phyloP scores from a whole-genome alignment of 2,797 vertebrate genomes.

The Cuculus canorus region DNA sequence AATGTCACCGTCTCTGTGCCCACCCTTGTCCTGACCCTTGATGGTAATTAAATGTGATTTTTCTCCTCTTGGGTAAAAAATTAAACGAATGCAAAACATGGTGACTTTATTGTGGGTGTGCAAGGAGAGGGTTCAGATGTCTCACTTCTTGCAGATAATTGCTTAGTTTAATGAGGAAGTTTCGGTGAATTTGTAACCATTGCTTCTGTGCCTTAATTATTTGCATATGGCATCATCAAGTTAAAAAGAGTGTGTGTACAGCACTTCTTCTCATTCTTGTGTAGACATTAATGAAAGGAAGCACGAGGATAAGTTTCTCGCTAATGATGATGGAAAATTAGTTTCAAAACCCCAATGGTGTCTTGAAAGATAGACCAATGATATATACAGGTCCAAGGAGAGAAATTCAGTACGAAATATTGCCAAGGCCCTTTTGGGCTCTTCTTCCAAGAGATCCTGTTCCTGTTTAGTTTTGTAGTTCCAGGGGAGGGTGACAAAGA shows the following conservation, averaged over 20 bases:
- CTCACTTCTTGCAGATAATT: constrained; percentile 65
- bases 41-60: constrained; percentile 24
- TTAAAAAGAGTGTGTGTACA: constrained; percentile 63
- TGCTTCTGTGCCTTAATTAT: constrained; percentile 77
- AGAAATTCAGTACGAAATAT: constrained; percentile 8
- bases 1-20: background rate
- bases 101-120: background rate
- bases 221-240: constrained; percentile 77
- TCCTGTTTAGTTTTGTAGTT: background rate
- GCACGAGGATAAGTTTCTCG: constrained; percentile 67
- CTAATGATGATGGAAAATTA: constrained; percentile 80
- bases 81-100: constrained; percentile 63
- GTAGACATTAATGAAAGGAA: constrained; percentile 78
- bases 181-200: constrained; percentile 74
- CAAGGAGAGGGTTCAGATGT: constrained; percentile 33
- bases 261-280: constrained; percentile 52
- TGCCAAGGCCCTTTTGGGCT: background rate
- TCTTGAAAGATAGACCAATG: constrained; percentile 62
- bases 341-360: constrained; percentile 69
- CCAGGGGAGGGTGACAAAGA: background rate
- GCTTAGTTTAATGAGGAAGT: constrained; percentile 77
- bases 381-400: constrained; percentile 49
- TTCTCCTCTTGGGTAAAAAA: constrained; percentile 56
- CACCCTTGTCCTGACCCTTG: constrained; percentile 15
- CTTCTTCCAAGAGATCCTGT: background rate